Base-by-base conservation (phyloP, 2,888 invertebrate genomes). In the Petrolisthes manimaculis region DNA sequence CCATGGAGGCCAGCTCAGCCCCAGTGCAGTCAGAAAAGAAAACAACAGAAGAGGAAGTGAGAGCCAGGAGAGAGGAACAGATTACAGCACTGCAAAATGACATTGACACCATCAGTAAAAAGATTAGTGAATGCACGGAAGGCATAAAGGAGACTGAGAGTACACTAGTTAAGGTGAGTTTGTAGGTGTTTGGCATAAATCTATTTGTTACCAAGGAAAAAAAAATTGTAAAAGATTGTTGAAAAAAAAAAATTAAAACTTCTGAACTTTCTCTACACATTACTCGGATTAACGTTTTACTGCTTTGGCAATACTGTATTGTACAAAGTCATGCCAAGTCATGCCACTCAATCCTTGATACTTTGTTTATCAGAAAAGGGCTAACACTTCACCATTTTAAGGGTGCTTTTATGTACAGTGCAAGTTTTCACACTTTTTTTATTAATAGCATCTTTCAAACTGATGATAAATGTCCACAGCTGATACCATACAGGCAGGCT, bases 121-220 rank as follows among this genome's bases (percentile, higher is more conserved):
- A 88, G 67, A 84, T 83, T 21, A 61, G 61, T 21, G 84, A 84
- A 5, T 88, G 84, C 14, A 81, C 84, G 5, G 69, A 84, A 14
- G 75, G 71, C n/a, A 81, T 84, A 51, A 37, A 74, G 24, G 24
- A 80, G 2, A 61, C 84, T 81, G 67, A 71, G 56, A 9, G 9
- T 24, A 51, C 61, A 21, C n/a, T 88, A 67, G 54, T 51, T 5
- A 78, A 84, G 88, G 88, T 88, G 51, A 21, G 56, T 8, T 71
- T 71, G 18, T 18, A 1, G 37, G 71, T 71, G 71, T 71, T 71
- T 12, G 0, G 37, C 37, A 37, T 37, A 37, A 37, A 37, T 0
- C 37, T n/a, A 3, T 71, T 71, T 71, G 21, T n/a, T 71, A 61
- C 18, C 1, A 3, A 61, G 18, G 18, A 14, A 61, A 18, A 18